Evolutionary conservation across 2,888 invertebrate genomes (phyloP).

Genomic region (Amblyjoppa proteus): DNA sequence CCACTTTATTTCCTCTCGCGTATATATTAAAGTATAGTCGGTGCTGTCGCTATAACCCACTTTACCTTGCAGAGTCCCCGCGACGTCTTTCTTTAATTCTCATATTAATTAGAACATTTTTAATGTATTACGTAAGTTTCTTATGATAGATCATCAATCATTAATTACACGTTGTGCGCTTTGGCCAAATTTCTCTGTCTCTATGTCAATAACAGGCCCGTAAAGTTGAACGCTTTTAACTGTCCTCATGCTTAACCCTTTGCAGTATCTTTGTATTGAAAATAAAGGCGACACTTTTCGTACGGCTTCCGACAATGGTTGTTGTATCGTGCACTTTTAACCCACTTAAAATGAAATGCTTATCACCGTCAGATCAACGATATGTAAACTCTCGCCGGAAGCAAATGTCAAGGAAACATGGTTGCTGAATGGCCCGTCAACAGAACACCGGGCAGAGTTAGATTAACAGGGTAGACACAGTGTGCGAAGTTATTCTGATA

Average conservation of each 20-base stretch:
- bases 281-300: neutral
- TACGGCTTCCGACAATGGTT: neutral
- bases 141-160: neutral
- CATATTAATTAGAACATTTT: neutral
- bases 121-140: neutral
- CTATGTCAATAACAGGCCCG: neutral
- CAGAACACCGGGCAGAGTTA: neutral
- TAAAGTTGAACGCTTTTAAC: neutral
- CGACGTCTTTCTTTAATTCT: neutral
- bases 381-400: too few relatives aligned
- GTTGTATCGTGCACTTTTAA: neutral
- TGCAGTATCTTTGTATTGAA: neutral
- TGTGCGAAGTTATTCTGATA: constrained; percentile 29
- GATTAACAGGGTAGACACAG: constrained; percentile 2
- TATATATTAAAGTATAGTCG: neutral
- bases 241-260: neutral
- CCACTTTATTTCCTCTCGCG: constrained; percentile 27
- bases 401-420: constrained; percentile 3
- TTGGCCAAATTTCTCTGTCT: neutral
- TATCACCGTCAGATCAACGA: too few relatives aligned
- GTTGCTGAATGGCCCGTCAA: neutral
- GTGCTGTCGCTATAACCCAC: neutral
- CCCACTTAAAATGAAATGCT: too few relatives aligned
- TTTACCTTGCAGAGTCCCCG: constrained; percentile 9
- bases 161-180: neutral